A percentile compares a stretch with the other conserved stretches of the same genome.
Evolutionary conservation across 23 tunicate genomes (phyloP).

Genomic region (Ciona savignyi): DNA sequence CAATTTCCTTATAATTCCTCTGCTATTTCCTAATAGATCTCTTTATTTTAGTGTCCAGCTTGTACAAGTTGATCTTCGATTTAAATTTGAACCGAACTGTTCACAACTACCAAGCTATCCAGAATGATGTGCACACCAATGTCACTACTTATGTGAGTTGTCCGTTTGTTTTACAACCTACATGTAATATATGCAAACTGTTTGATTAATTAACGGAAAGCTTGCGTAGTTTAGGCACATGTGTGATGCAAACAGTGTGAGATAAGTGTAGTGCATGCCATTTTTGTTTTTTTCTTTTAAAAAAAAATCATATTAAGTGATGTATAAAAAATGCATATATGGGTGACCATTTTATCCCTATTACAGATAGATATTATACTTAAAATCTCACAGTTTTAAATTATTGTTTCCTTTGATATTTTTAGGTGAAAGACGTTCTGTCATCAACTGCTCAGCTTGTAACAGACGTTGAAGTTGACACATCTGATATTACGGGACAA

Average conservation of each 20-base stretch:
- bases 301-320: too few species aligned
- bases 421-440: neutral
- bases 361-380: too few species aligned
- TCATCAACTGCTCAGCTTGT: neutral
- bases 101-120: constrained; percentile 35
- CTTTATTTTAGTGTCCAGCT: neutral
- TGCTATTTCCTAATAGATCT: too few species aligned
- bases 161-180: too few species aligned
- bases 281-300: too few species aligned
- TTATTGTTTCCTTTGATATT: neutral
- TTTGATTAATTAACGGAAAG: neutral
- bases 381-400: too few species aligned
- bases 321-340: too few species aligned
- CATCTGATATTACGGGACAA: constrained; percentile 4
- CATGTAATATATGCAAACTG: too few species aligned
- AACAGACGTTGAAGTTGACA: constrained; percentile 12
- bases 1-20: too few species aligned
- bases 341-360: too few species aligned
- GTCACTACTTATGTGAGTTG: constrained; percentile 36
- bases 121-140: constrained; percentile 10
- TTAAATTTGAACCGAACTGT: constrained; percentile 16
- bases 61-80: constrained; percentile 21
- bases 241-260: neutral
- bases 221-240: neutral
- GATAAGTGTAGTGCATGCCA: too few species aligned